Evolutionary conservation across 2,888 invertebrate genomes (phyloP), one percentile per base, ranked within the genome.

Genomic region (Apocheima hispidaria): DNA sequence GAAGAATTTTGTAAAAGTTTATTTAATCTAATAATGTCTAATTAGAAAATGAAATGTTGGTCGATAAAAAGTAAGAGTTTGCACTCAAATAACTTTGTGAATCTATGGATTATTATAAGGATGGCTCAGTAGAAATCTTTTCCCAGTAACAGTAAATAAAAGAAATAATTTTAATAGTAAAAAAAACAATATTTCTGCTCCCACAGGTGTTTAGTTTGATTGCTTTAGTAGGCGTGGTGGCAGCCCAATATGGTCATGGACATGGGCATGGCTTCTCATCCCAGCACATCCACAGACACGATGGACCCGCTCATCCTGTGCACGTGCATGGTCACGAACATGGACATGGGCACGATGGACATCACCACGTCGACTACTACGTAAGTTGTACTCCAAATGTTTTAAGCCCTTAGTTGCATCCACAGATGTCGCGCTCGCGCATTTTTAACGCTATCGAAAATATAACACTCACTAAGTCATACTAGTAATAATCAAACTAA

Each of bases 181-280:
- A 35, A 35, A 14, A 35, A 35, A 1, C n/a, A 35, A 46, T 21
- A 9, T 26, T 26, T 26, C 16, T 10, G 21, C 28, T 36, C 28
- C 49, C 54, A 10, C 44, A 69, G 69, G 51, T 69, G 4, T 14
- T 63, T 7, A 57, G 60, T 51, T 51, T 68, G 26, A 38, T 63
- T 9, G 65, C 65, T 0, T 49, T 70, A 14, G n/a, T 70, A 36
- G 54, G 68, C 9, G 63, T 54, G 10, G 68, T 65, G 3, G 54
- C 54, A 0, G 61, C 61, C n/a, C 69, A 69, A 21, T 57, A 67
- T 33, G 66, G 81, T 79, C 50, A 69, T 81, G 51, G 80, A 76
- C 48, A 92, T 84, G 52, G 74, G 79, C 49, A 82, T 82, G 71
- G 68, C 1, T 70, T 63, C 61, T 74, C 73, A 2, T 75, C 75